These are phyloP conservation scores for Dermatemys mawii DNA, from an alignment of 2,113 vertebrate species.

Conservation along the genomic window DNA sequence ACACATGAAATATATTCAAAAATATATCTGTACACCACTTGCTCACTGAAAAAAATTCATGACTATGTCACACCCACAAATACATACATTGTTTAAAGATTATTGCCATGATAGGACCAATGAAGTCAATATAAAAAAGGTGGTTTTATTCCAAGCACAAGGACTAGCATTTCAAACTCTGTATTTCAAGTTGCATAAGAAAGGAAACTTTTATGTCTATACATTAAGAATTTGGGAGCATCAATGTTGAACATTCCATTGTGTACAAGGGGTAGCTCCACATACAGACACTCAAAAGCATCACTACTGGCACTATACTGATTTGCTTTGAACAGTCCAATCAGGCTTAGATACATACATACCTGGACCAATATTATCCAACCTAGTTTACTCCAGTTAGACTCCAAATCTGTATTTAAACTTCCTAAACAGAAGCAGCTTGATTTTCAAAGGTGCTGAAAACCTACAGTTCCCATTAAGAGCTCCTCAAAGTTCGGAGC, in stretches of 20 bases:
- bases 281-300: neutral
- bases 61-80: neutral
- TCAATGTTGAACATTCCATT: neutral
- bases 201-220: neutral
- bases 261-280: neutral
- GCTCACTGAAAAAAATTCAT: neutral
- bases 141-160: neutral
- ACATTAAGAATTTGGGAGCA: neutral
- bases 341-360: fast-evolving
- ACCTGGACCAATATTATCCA: conserved; percentile 8
- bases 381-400: conserved; percentile 54
- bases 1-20: neutral
- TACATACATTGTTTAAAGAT: neutral
- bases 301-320: neutral
- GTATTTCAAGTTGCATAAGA: neutral
- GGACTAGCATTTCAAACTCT: neutral
- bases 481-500: neutral
- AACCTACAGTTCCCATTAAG: conserved; percentile 43
- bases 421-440: conserved; percentile 61
- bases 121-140: neutral
- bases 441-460: conserved; percentile 52
- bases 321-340: neutral
- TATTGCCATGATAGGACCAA: neutral
- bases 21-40: fast-evolving
- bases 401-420: conserved; percentile 73